Evolutionary conservation across 2,797 vertebrate genomes (phyloP).

Genomic region (Carduelis carduelis): DNA sequence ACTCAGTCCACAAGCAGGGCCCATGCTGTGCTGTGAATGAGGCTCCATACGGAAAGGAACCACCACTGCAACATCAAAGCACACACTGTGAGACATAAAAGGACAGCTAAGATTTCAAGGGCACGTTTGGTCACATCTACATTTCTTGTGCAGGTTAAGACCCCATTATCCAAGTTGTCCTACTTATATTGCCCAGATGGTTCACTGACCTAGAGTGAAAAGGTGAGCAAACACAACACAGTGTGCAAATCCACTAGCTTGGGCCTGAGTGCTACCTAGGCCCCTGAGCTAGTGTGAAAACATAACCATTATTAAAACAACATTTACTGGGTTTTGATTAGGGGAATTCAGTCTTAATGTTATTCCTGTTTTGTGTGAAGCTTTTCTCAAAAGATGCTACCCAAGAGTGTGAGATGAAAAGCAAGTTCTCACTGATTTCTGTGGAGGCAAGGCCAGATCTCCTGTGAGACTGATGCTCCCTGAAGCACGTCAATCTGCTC

Average conservation of each 20-base stretch:
- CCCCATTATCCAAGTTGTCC: not conserved
- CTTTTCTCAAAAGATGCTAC: not conserved
- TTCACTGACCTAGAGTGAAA: not conserved
- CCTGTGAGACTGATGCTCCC: not conserved
- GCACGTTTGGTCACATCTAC: not conserved
- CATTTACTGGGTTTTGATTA: not conserved
- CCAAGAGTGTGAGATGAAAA: not conserved
- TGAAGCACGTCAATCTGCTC: not conserved
- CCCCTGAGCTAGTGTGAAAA: not conserved
- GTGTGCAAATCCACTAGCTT: not conserved
- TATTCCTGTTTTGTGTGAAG: not conserved
- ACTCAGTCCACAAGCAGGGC: not conserved
- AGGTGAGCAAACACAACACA: not conserved
- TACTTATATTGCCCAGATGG: not conserved
- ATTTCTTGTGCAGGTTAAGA: not conserved
- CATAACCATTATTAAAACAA: not conserved
- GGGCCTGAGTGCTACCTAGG: not conserved
- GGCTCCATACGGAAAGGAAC: not conserved
- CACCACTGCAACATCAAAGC: not conserved
- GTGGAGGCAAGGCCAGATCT: not conserved
- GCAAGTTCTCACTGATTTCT: not conserved
- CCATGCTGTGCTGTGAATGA: not conserved
- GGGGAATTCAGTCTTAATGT: not conserved
- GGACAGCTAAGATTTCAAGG: not conserved
- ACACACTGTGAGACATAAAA: not conserved